phyloP scores from a whole-genome alignment of 1,140 invertebrate genomes.

The Aphaenogaster ashmeadi region DNA sequence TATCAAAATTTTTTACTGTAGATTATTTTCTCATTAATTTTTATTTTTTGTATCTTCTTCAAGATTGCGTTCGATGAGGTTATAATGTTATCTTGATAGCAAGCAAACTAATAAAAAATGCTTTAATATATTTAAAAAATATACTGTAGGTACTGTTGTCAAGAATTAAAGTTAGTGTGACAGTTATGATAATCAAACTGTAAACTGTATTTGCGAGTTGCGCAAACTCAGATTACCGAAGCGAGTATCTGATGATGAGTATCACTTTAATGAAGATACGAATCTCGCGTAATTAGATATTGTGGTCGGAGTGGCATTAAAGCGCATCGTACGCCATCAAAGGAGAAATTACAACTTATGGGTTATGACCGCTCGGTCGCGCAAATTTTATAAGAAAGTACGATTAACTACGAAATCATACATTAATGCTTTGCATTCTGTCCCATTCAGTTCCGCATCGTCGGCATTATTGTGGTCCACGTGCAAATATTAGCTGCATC shows the following conservation, averaged over 20 bases:
- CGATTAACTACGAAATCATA: neutral
- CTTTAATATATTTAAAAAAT: neutral
- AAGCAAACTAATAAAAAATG: neutral
- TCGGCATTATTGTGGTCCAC: neutral
- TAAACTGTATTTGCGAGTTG: constrained; percentile 7
- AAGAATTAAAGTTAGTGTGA: neutral
- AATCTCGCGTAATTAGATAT: constrained; percentile 34
- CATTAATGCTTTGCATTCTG: neutral
- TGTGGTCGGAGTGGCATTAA: neutral
- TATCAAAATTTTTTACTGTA: neutral
- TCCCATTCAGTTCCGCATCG: neutral
- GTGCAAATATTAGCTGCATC: neutral
- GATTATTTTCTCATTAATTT: neutral
- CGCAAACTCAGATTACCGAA: constrained; percentile 17
- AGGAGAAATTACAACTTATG: constrained; percentile 16
- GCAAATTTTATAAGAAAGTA: constrained; percentile 1
- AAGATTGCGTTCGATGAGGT: neutral
- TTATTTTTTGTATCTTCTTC: constrained; percentile 1
- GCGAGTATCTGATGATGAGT: neutral
- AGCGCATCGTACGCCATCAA: neutral
- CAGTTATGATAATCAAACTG: neutral
- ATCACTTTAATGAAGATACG: constrained; percentile 30
- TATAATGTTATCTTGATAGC: constrained; percentile 8
- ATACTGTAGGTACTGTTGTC: neutral
- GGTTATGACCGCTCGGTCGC: no score